phyloP scores from a whole-genome alignment of 2,888 invertebrate genomes.

The Ethmia dodecea region DNA sequence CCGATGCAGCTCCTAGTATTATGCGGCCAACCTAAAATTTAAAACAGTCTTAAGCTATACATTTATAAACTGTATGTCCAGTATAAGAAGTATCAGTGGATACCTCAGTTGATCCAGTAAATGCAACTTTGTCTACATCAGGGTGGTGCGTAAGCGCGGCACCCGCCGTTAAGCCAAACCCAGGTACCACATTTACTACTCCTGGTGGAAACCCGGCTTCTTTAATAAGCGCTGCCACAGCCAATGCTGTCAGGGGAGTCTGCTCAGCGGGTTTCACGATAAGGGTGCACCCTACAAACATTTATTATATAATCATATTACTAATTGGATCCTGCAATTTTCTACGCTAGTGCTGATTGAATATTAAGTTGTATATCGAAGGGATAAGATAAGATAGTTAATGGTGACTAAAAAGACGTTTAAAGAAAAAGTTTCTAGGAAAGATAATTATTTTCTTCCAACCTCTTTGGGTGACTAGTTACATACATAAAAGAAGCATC shows the following conservation, averaged over 20 bases:
- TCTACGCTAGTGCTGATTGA: no score
- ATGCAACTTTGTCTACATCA: slow-evolving; percentile 93
- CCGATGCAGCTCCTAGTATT: slow-evolving; percentile 82
- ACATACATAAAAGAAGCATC: no score
- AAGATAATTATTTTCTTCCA: no score
- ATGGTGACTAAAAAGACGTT: no score
- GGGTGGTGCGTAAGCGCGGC: slow-evolving; percentile 85
- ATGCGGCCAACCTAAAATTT: slow-evolving; percentile 70
- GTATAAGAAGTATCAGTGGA: neutral
- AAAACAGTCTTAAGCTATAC: neutral
- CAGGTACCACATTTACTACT: slow-evolving; percentile 93
- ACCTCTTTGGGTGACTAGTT: no score
- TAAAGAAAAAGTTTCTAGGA: no score
- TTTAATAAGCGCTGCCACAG: slow-evolving; percentile 88
- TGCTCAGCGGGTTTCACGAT: slow-evolving; percentile 97
- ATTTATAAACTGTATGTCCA: neutral
- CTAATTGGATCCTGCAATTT: no score
- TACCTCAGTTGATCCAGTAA: slow-evolving; percentile 75
- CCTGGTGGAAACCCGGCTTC: slow-evolving; percentile 96
- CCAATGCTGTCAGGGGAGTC: slow-evolving; percentile 93
- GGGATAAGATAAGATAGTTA: no score
- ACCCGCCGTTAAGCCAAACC: slow-evolving; percentile 89
- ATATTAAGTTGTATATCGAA: no score
- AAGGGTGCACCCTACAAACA: slow-evolving; percentile 82
- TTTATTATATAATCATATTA: no score